These are phyloP conservation scores for Zeuzera pyrina DNA, from an alignment of 2,888 invertebrate genomes.

Conservation along the genomic window DNA sequence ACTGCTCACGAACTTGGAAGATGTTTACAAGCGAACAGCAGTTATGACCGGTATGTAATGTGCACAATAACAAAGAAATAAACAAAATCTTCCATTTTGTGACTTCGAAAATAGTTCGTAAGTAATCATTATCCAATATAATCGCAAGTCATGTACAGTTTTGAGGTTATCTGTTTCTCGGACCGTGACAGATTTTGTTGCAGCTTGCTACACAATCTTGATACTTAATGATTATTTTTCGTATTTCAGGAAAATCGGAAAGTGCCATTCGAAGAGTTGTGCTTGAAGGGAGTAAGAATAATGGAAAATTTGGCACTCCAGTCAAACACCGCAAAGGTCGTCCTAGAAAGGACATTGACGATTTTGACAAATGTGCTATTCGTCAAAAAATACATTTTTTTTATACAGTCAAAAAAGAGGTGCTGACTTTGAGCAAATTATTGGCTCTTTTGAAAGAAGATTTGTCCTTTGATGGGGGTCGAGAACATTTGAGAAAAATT, in stretches of 20 bases:
- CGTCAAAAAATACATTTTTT: not conserved
- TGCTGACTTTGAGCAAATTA: not conserved
- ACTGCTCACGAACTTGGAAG: too few relatives aligned
- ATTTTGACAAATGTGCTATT: conserved; percentile 3
- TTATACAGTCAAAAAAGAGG: conserved; percentile 5
- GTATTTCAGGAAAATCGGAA: conserved; percentile 2
- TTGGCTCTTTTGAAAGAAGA: not conserved
- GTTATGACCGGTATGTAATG: too few relatives aligned
- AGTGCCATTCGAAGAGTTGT: conserved; percentile 6
- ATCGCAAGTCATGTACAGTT: too few relatives aligned
- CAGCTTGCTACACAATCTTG: not conserved
- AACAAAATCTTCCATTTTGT: too few relatives aligned
- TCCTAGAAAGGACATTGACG: conserved; percentile 9
- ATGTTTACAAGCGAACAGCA: too few relatives aligned
- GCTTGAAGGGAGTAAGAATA: conserved; percentile 4
- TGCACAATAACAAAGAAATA: too few relatives aligned
- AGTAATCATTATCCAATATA: too few relatives aligned
- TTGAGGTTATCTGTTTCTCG: too few relatives aligned
- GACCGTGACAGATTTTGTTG: too few relatives aligned
- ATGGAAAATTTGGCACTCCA: conserved; percentile 7
- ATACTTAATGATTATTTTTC: not conserved
- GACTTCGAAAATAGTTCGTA: too few relatives aligned
- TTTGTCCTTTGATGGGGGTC: conserved; percentile 1
- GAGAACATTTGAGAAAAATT: conserved; percentile 8
- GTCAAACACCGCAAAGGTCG: conserved; percentile 11